These are phyloP conservation scores for Radopholus similis DNA, from an alignment of 1,140 invertebrate genomes.

Conservation along the genomic window DNA sequence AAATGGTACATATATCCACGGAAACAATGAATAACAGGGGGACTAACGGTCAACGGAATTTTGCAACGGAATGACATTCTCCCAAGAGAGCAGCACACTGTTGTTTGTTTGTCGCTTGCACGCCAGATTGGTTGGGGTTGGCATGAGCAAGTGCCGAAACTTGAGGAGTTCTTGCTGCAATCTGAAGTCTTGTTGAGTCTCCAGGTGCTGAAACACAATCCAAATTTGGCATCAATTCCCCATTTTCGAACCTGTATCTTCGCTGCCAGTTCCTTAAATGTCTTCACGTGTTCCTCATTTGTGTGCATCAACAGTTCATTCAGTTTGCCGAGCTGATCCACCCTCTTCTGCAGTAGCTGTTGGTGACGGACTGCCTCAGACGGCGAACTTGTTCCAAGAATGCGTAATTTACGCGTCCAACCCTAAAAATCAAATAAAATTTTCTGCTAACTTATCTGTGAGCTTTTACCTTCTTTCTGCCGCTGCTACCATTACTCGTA, in stretches of 20 bases:
- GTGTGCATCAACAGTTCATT: background rate
- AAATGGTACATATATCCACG: background rate
- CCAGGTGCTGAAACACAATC: background rate
- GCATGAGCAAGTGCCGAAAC: background rate
- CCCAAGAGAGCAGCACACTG: conserved; percentile 1
- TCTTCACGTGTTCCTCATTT: conserved; percentile 8
- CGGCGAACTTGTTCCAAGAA: background rate
- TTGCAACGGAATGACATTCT: conserved; percentile 17
- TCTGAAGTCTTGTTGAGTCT: background rate
- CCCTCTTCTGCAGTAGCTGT: background rate
- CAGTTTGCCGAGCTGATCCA: conserved; percentile 10
- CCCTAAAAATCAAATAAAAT: too few species aligned
- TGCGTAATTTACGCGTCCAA: background rate
- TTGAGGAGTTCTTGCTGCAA: background rate
- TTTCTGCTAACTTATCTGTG: background rate
- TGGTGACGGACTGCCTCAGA: background rate
- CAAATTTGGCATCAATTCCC: background rate
- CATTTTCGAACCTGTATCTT: conserved; percentile 12
- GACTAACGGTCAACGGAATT: conserved; percentile 5
- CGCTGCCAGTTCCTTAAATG: conserved; percentile 5
- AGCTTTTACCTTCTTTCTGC: background rate
- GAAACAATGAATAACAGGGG: background rate
- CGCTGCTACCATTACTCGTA: too few species aligned
- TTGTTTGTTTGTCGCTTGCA: background rate
- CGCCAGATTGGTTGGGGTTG: background rate